These are phyloP conservation scores for Drosophila insularis DNA, from an alignment of 1,140 invertebrate species.

Conservation along the genomic window DNA sequence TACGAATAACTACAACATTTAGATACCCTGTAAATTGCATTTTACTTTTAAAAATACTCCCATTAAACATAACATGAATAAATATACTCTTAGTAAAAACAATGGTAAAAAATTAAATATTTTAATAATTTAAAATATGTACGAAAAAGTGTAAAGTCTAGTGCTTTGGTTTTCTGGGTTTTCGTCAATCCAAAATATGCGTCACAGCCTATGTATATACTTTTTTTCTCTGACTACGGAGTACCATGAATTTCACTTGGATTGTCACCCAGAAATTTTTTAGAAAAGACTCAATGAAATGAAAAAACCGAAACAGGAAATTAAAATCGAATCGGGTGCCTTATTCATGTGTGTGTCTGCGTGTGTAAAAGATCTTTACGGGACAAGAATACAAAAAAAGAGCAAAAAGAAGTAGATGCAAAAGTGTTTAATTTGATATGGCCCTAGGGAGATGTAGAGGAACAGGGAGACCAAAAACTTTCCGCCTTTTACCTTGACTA, in stretches of 20 bases:
- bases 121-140: too few species aligned
- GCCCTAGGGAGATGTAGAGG: conserved; percentile 26
- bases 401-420: conserved; percentile 12
- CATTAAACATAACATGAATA: too few species aligned
- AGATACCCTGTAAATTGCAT: neutral
- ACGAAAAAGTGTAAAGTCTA: too few species aligned
- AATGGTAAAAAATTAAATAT: too few species aligned
- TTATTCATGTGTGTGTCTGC: conserved; percentile 19
- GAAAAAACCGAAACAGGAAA: conserved; percentile 66
- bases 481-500: conserved; percentile 72
- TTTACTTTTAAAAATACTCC: neutral
- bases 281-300: conserved; percentile 42
- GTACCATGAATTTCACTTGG: conserved; percentile 54
- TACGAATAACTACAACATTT: neutral
- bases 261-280: conserved; percentile 48
- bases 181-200: too few species aligned
- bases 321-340: conserved; percentile 65
- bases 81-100: too few species aligned
- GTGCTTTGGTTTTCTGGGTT: too few species aligned
- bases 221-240: too few species aligned
- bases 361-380: conserved; percentile 15
- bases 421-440: conserved; percentile 75
- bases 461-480: conserved; percentile 57
- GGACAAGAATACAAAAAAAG: neutral
- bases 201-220: too few species aligned